Conservation (phyloP, 92 coral and sea anemone species). For the Porites lobata region DNA sequence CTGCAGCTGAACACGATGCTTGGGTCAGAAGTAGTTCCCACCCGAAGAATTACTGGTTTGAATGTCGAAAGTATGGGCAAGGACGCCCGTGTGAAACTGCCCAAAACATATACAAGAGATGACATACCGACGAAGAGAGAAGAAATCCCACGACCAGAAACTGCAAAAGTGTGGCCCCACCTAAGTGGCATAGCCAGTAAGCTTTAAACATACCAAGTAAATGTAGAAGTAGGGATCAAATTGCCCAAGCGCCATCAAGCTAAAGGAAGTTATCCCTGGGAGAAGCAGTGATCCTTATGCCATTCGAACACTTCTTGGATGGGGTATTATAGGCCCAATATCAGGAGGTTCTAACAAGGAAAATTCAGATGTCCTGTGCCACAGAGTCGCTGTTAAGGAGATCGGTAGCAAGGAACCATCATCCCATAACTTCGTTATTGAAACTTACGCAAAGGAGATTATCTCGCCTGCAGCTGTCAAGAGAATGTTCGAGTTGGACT, state of each 20-base stretch:
- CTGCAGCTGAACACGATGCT: conserved; percentile 59
- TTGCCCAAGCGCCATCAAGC: conserved; percentile 40
- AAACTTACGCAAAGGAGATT: conserved; percentile 63
- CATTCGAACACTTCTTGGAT: conserved; percentile 43
- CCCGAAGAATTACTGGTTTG: conserved; percentile 50
- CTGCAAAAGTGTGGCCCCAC: conserved; percentile 51
- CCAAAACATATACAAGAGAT: conserved; percentile 53
- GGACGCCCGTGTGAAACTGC: conserved; percentile 43
- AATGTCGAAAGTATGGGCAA: conserved; percentile 43
- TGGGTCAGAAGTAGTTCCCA: conserved; percentile 50
- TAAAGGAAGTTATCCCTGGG: conserved; percentile 48
- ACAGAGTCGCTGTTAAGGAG: conserved; percentile 63
- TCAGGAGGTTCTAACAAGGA: conserved; percentile 19
- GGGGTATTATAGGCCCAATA: conserved; percentile 56
- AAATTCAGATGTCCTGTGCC: conserved; percentile 44
- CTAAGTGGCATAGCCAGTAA: conserved; percentile 19
- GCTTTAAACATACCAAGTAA: conserved; percentile 32
- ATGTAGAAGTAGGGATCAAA: conserved; percentile 45
- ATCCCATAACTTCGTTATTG: conserved; percentile 52
- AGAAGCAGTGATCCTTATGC: conserved; percentile 65
- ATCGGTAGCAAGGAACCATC: conserved; percentile 54
- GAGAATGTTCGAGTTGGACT: conserved; percentile 72
- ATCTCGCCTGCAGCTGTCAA: conserved; percentile 61
- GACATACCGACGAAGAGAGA: conserved; percentile 50
- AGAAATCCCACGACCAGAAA: conserved; percentile 57